Conservation (phyloP, 2,113 vertebrate genomes). For the Nerophis lumbriciformis region DNA sequence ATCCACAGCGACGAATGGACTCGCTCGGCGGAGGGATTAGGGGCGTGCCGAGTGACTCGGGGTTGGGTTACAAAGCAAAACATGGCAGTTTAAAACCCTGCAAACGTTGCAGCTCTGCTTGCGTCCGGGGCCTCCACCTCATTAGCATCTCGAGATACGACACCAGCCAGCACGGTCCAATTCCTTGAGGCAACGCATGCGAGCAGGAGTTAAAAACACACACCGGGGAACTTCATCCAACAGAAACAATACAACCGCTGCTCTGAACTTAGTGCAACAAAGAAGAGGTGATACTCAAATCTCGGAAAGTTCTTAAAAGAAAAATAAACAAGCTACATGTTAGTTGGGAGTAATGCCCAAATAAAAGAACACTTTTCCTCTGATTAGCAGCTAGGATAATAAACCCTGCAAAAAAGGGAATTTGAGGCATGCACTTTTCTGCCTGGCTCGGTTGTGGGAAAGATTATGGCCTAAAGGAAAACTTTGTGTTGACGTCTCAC, state of each 20-base stretch:
- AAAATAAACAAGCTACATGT: conserved; percentile 48
- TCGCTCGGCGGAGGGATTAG: conserved; percentile 52
- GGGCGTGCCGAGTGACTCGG: conserved; percentile 48
- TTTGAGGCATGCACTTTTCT: conserved; percentile 19
- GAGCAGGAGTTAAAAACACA: conserved; percentile 35
- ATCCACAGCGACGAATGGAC: conserved; percentile 56
- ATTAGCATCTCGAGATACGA: conserved; percentile 48
- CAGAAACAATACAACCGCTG: conserved; percentile 13
- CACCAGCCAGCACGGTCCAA: conserved; percentile 22
- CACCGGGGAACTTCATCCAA: conserved; percentile 12
- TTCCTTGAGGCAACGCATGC: conserved; percentile 12
- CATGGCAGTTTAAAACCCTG: conserved; percentile 39
- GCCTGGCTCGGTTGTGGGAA: conserved; percentile 11
- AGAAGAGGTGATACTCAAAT: background rate
- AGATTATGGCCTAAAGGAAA: conserved; percentile 11
- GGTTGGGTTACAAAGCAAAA: conserved; percentile 69
- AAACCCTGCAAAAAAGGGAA: conserved; percentile 31
- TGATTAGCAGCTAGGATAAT: conserved; percentile 61
- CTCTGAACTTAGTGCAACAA: background rate
- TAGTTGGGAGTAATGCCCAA: conserved; percentile 26
- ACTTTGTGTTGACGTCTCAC: background rate
- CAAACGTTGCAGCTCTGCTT: conserved; percentile 33
- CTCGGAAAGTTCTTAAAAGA: conserved; percentile 38
- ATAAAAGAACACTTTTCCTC: conserved; percentile 46
- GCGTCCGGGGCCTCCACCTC: conserved; percentile 49